These are phyloP conservation scores for Cataglyphis hispanica DNA, from an alignment of 1,140 invertebrate species.

Conservation along the genomic window DNA sequence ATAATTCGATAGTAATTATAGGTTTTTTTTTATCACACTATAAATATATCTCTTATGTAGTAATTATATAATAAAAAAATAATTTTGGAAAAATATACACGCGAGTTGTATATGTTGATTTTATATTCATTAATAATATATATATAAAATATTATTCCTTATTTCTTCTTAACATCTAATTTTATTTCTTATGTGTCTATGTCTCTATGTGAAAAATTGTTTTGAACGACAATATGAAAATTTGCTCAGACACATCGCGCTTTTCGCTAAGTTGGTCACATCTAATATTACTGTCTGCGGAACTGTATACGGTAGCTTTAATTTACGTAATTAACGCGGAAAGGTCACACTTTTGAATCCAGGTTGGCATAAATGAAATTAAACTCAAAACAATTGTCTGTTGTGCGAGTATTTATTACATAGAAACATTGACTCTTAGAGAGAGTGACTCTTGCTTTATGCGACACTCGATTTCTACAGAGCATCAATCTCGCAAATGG, in stretches of 20 bases:
- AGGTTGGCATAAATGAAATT: conserved; percentile 7
- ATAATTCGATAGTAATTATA: conserved; percentile 5
- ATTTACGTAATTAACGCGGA: conserved; percentile 43
- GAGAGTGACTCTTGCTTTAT: neutral
- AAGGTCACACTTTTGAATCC: conserved; percentile 4
- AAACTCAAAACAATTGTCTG: neutral
- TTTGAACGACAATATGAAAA: conserved; percentile 15
- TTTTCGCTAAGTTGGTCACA: neutral
- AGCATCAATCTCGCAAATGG: conserved; percentile 44
- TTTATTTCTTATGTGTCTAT: neutral
- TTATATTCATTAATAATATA: neutral
- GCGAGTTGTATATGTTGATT: neutral
- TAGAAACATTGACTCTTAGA: too few relatives aligned
- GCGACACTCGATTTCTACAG: neutral
- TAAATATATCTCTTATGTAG: conserved; percentile 8
- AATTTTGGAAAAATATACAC: neutral
- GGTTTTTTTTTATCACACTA: neutral
- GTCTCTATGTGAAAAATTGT: neutral
- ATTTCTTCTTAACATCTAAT: neutral
- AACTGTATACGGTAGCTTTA: conserved; percentile 10
- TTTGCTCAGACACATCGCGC: neutral
- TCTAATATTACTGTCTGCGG: neutral
- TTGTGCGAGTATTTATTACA: neutral
- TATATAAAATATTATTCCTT: neutral
- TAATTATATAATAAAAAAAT: neutral